Evolutionary conservation across 2,797 vertebrate species (phyloP).

Genomic region (Sternotherus odoratus): DNA sequence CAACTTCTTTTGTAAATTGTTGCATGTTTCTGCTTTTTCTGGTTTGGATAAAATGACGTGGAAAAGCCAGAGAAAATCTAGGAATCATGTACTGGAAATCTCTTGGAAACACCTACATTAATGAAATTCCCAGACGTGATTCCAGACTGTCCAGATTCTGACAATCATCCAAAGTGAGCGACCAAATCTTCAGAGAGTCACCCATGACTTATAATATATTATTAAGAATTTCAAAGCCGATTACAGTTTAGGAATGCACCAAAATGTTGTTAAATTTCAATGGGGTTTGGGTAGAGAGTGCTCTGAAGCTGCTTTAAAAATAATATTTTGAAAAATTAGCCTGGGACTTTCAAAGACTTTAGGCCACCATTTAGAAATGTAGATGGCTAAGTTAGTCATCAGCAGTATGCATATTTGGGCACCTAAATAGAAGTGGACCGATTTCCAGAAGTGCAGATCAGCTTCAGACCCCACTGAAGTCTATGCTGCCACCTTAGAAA

Average conservation of each 20-base stretch:
- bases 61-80: slow-evolving; percentile 73
- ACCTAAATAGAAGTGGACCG: too few relatives aligned
- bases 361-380: not conserved
- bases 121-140: slow-evolving; percentile 67
- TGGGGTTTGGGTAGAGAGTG: not conserved
- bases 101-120: slow-evolving; percentile 73
- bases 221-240: slow-evolving; percentile 7
- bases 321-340: not conserved
- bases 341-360: slow-evolving; percentile 1
- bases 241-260: not conserved
- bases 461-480: not conserved
- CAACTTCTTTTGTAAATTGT: slow-evolving; percentile 45
- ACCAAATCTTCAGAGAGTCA: slow-evolving; percentile 65
- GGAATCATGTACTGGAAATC: slow-evolving; percentile 72
- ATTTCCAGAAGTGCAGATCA: not conserved
- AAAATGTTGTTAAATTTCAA: slow-evolving; percentile 16
- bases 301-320: not conserved
- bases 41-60: slow-evolving; percentile 68
- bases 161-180: slow-evolving; percentile 66
- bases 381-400: too few relatives aligned
- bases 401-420: too few relatives aligned
- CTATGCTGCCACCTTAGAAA: not conserved
- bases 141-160: slow-evolving; percentile 65
- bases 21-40: slow-evolving; percentile 64
- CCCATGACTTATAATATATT: not conserved